phyloP scores from a whole-genome alignment of 1,140 invertebrate genomes.

The Cheumatopsyche charites region DNA sequence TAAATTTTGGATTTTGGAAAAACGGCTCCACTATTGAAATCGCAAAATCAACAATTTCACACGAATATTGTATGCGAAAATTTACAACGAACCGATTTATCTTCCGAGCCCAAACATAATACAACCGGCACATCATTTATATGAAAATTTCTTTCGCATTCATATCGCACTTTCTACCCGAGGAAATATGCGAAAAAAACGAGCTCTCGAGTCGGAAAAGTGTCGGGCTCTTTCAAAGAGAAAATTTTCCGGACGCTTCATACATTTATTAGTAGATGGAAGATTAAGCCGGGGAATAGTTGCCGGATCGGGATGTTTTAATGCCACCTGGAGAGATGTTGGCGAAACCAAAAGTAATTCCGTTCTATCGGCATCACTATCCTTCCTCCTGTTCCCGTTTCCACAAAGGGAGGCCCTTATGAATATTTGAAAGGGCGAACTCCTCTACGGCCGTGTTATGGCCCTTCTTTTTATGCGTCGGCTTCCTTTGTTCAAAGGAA shows the following conservation, averaged over 20 bases:
- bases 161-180: background rate
- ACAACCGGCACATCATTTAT: too few species aligned
- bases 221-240: constrained; percentile 43
- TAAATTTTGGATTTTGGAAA: too few species aligned
- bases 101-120: too few species aligned
- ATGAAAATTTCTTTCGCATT: too few species aligned
- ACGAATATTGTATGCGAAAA: too few species aligned
- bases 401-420: constrained; percentile 39
- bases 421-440: constrained; percentile 44
- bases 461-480: background rate
- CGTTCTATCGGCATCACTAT: constrained; percentile 47
- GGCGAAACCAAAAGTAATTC: constrained; percentile 48
- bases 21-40: too few species aligned
- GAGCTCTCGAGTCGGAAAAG: background rate
- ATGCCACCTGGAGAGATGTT: constrained; percentile 41
- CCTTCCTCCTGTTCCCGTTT: constrained; percentile 29
- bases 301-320: constrained; percentile 42
- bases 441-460: background rate
- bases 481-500: too few species aligned
- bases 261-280: constrained; percentile 48
- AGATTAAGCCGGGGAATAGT: constrained; percentile 49
- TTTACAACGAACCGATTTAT: too few species aligned
- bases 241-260: constrained; percentile 39
- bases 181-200: too few species aligned
- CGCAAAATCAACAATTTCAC: too few species aligned